Evolutionary conservation across 64 coral and sea anemone species (phyloP), one percentile per base, ranked within the genome.

Genomic region (Stichodactyla helianthus): DNA sequence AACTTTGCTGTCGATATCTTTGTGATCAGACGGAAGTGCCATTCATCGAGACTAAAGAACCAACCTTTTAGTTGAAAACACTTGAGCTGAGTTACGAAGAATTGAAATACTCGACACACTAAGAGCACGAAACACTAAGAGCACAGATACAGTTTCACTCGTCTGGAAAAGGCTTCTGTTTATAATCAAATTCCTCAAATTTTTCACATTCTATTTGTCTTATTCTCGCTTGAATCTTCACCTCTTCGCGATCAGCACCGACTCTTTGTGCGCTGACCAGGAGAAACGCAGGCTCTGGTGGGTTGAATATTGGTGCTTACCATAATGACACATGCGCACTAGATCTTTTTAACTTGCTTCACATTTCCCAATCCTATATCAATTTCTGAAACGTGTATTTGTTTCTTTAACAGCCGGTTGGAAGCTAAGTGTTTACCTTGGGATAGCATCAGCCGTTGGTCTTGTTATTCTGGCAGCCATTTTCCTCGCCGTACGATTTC

Each of bases 381-480:
- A 2, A 65, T 65, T 65, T n/a, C 18, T 65, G 22, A 65, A 6
- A 65, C 35, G 62, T 19, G 5, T 16, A 53, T 81, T 52, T 52
- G 10, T 81, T 81, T 81, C 6, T 63, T 25, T n/a, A 61, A 50
- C 83, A 84, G 83, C 15, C 26, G 83, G 83, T 20, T 58, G 54
- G 83, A 84, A 62, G 59, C 54, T 84, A 25, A 23, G 54, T 59
- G 22, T 84, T 35, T 84, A 84, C 59, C 6, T 84, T 17, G 18
- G 55, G 16, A 55, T 84, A 2, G 52, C 55, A 14, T 20, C 31
- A 35, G 59, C 53, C 13, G 78, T 54, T 20, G 50, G 78, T 52
- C 17, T 81, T 6, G 27, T 84, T 20, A 31, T 63, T 22, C 83
- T 84, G 54, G 54, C 53, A 10, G 27, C 83, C 14, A 51, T 23